phyloP scores from a whole-genome alignment of 2,797 vertebrate genomes.

The Agapornis canus region DNA sequence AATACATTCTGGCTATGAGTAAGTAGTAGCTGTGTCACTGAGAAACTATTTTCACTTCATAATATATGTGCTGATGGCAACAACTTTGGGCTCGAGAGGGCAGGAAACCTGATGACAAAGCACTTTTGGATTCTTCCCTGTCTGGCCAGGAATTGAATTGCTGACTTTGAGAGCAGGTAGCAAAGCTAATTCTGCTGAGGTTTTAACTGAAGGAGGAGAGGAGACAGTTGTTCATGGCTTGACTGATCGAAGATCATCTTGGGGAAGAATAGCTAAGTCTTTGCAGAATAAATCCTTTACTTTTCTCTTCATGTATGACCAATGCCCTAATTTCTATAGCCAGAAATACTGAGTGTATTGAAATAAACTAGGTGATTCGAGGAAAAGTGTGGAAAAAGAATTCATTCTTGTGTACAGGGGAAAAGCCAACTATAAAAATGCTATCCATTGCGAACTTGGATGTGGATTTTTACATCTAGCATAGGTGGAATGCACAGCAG shows the following conservation, averaged over 20 bases:
- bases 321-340: not conserved
- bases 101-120: conserved; percentile 15
- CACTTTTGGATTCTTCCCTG: not conserved
- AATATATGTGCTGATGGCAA: conserved; percentile 21
- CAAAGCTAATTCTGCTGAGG: conserved; percentile 48
- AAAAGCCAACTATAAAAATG: not conserved
- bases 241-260: conserved; percentile 20
- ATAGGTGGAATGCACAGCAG: not conserved
- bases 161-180: conserved; percentile 19
- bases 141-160: conserved; percentile 30
- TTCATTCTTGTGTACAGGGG: not conserved
- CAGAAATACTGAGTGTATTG: not conserved
- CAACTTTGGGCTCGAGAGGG: not conserved
- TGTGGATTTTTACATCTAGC: not conserved
- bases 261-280: not conserved
- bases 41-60: not conserved
- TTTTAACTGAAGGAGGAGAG: conserved; percentile 12
- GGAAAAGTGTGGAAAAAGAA: not conserved
- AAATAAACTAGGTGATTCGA: not conserved
- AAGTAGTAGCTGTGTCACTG: not conserved
- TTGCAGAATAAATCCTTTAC: not conserved
- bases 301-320: not conserved
- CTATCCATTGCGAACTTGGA: not conserved
- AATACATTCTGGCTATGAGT: not conserved
- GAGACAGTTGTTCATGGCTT: not conserved